phyloP scores from a whole-genome alignment of 2,797 vertebrate genomes.

The Chiloscyllium punctatum region DNA sequence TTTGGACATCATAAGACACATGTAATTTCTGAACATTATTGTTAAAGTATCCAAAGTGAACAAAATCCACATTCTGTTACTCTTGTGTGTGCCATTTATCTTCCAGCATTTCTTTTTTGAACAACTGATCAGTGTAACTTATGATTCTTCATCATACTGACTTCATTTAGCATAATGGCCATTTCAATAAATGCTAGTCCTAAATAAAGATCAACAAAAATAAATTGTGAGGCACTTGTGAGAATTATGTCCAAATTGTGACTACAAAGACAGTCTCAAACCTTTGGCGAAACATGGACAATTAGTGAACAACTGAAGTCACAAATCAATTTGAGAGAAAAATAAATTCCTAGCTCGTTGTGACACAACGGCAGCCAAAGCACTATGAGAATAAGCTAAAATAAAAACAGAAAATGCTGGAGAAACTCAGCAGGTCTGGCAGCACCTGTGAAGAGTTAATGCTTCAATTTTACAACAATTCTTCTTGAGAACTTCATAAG shows the following conservation, averaged over 20 bases:
- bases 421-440: no score
- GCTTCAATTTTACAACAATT: no score
- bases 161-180: not conserved
- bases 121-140: not conserved
- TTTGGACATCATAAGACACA: not conserved
- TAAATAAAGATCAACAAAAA: not conserved
- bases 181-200: not conserved
- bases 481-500: no score
- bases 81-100: not conserved
- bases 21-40: not conserved
- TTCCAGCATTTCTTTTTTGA: not conserved
- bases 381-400: not conserved
- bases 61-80: not conserved
- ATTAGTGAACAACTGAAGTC: not conserved
- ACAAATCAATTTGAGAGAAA: not conserved
- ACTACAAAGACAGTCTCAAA: not conserved
- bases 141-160: not conserved
- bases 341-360: not conserved
- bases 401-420: no score
- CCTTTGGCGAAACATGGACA: not conserved
- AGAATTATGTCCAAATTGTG: not conserved
- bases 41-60: not conserved
- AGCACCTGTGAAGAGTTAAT: no score
- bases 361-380: not conserved
- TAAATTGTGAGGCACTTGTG: not conserved